Conservation (phyloP, 2,113 vertebrate species). For the Thalassoma bifasciatum region DNA sequence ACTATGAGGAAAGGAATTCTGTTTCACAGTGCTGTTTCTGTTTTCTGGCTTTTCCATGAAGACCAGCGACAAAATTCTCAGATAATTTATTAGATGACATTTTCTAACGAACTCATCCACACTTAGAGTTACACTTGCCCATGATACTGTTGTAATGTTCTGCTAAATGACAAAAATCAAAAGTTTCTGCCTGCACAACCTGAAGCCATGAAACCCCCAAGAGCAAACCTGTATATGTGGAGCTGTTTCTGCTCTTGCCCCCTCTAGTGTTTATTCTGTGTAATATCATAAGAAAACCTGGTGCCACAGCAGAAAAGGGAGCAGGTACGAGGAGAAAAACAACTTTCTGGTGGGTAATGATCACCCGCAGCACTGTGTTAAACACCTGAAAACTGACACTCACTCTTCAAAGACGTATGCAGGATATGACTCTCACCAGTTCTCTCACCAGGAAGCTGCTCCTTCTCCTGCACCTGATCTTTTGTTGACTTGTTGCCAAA, state of each 20-base stretch:
- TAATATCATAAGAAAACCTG: slow-evolving; percentile 42
- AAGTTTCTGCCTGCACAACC: slow-evolving; percentile 35
- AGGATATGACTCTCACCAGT: neutral
- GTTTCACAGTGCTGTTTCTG: slow-evolving; percentile 47
- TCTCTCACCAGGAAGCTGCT: slow-evolving; percentile 27
- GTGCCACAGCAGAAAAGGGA: slow-evolving; percentile 45
- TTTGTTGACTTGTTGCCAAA: slow-evolving; percentile 64
- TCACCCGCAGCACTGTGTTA: slow-evolving; percentile 28
- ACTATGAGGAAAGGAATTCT: slow-evolving; percentile 57
- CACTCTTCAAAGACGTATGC: neutral
- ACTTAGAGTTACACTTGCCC: slow-evolving; percentile 17
- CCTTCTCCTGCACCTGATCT: slow-evolving; percentile 35
- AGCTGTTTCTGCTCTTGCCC: slow-evolving; percentile 44
- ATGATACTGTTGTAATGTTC: slow-evolving; percentile 30
- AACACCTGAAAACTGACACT: slow-evolving; percentile 4
- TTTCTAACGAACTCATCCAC: slow-evolving; percentile 30
- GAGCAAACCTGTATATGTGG: slow-evolving; percentile 14
- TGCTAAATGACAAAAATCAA: slow-evolving; percentile 24
- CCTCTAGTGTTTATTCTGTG: slow-evolving; percentile 57
- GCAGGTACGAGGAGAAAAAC: slow-evolving; percentile 4
- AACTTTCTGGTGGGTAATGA: slow-evolving; percentile 37
- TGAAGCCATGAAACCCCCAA: slow-evolving; percentile 15
- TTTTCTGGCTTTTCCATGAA: slow-evolving; percentile 40
- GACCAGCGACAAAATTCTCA: slow-evolving; percentile 25
- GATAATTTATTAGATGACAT: slow-evolving; percentile 32